These are phyloP conservation scores for Cantharis flavilabris DNA, from an alignment of 2,888 invertebrate species.

Conservation along the genomic window DNA sequence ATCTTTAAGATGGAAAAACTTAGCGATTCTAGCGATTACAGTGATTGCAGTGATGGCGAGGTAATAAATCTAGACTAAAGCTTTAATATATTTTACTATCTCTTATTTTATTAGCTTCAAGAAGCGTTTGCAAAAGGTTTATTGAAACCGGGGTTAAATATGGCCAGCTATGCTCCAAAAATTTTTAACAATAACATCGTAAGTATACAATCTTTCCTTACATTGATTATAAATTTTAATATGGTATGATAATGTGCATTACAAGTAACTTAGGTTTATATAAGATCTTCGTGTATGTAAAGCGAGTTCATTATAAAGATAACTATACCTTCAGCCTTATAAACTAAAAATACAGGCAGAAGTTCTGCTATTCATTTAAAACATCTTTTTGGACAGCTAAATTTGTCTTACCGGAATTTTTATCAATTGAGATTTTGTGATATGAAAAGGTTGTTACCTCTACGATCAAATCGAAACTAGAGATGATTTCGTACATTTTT, in stretches of 20 bases:
- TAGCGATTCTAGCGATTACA: slow-evolving; percentile 42
- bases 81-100: neutral
- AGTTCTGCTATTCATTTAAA: too few relatives aligned
- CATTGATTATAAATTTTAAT: neutral
- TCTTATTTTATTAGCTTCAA: slow-evolving; percentile 70
- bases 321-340: too few relatives aligned
- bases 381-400: too few relatives aligned
- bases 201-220: slow-evolving; percentile 48
- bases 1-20: neutral
- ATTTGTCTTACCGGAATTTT: too few relatives aligned
- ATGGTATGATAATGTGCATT: neutral
- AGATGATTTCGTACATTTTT: too few relatives aligned
- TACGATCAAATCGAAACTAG: too few relatives aligned
- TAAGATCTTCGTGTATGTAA: too few relatives aligned
- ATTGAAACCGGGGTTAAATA: slow-evolving; percentile 85
- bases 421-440: too few relatives aligned
- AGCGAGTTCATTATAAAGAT: too few relatives aligned
- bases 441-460: too few relatives aligned
- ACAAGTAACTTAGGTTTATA: neutral
- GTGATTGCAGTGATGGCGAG: slow-evolving; percentile 44
- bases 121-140: slow-evolving; percentile 85
- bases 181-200: slow-evolving; percentile 75
- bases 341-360: too few relatives aligned
- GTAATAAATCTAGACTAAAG: slow-evolving; percentile 29
- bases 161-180: slow-evolving; percentile 63